Evolutionary conservation across 2,113 vertebrate species (phyloP).

Genomic region (Turdus rufiventris): DNA sequence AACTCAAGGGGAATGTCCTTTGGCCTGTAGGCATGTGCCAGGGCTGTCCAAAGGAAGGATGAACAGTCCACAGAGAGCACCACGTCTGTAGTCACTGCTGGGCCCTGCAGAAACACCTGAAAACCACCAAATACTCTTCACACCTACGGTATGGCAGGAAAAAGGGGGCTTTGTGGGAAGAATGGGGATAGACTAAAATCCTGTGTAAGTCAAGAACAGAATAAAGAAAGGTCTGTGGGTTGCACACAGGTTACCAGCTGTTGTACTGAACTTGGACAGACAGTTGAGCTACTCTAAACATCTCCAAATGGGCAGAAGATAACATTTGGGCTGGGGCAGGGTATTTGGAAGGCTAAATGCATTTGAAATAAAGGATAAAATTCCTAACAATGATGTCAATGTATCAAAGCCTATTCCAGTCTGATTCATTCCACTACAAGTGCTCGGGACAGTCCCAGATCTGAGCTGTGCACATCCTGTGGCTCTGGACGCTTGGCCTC

Average conservation of each 20-base stretch:
- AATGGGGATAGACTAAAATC: accelerated
- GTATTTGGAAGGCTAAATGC: neutral
- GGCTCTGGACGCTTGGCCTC: accelerated
- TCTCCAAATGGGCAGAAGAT: neutral
- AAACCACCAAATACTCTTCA: neutral
- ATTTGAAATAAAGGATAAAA: neutral
- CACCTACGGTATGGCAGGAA: neutral
- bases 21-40: neutral
- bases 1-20: neutral
- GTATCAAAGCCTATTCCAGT: neutral
- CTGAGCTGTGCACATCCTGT: too few species aligned
- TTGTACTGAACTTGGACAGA: neutral
- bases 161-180: neutral
- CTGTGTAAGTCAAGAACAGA: neutral
- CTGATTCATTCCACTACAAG: neutral
- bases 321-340: neutral
- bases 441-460: neutral
- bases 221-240: neutral
- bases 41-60: neutral
- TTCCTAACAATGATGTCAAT: neutral
- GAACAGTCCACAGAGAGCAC: accelerated
- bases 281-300: neutral
- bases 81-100: neutral
- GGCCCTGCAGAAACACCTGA: neutral
- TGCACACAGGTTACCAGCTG: neutral